A percentile compares a stretch with the other conserved stretches of the same genome.
Conservation (phyloP, 2,888 invertebrate species). For the Ferrisia virgata region DNA sequence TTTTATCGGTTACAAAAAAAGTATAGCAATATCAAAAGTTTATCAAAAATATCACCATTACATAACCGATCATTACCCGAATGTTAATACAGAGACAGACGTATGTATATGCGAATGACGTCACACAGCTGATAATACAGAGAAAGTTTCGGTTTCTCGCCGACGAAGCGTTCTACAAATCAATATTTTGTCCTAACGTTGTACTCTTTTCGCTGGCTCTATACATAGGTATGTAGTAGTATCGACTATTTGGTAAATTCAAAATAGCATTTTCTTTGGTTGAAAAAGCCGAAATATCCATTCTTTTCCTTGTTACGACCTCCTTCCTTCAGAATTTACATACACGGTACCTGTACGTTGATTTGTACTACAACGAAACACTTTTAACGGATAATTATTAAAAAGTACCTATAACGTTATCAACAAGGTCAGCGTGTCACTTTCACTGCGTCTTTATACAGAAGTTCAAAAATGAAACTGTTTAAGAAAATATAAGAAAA, state of each 20-base stretch:
- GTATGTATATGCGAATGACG: not conserved
- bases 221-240: no score
- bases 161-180: conserved; percentile 4
- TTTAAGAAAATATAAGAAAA: not conserved
- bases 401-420: conserved; percentile 1
- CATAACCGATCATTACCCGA: not conserved
- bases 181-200: not conserved
- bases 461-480: conserved; percentile 9
- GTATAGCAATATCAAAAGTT: not conserved
- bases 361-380: not conserved
- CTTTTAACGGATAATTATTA: not conserved
- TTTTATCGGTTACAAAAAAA: not conserved
- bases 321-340: not conserved
- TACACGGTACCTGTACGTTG: not conserved
- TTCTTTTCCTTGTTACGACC: not conserved
- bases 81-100: not conserved
- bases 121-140: conserved; percentile 14
- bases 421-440: conserved; percentile 34
- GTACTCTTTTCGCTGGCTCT: not conserved
- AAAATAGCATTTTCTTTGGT: not conserved
- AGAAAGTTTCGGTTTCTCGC: conserved; percentile 20
- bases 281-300: not conserved
- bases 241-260: not conserved
- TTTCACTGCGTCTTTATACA: not conserved
- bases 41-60: not conserved